A percentile compares a stretch with the other conserved stretches of the same genome.
Evolutionary conservation across 2,888 invertebrate genomes (phyloP).

Genomic region (Hecatera dysodea): DNA sequence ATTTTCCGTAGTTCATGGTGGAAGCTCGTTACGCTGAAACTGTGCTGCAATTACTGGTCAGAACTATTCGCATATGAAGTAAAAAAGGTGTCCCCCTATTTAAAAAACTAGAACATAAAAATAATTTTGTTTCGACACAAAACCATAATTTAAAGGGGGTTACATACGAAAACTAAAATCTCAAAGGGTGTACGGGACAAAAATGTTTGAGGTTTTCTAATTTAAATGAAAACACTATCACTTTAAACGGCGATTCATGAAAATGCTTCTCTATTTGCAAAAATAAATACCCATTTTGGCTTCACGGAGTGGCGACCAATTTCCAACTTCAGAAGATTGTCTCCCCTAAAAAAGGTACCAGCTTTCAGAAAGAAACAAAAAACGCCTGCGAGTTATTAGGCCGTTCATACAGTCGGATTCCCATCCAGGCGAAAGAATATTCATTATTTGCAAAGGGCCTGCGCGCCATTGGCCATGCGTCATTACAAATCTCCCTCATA

Average conservation of each 20-base stretch:
- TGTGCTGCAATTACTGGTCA: background rate
- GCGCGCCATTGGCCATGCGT: constrained; percentile 64
- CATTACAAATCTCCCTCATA: constrained; percentile 80
- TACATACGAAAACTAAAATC: too few species aligned
- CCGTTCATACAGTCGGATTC: constrained; percentile 11
- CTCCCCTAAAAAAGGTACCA: background rate
- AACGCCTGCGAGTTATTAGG: constrained; percentile 8
- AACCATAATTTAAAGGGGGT: background rate
- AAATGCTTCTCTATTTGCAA: too few species aligned
- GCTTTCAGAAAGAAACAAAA: constrained; percentile 12
- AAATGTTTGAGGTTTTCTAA: too few species aligned
- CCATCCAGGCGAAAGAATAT: constrained; percentile 48
- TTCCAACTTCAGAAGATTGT: too few species aligned
- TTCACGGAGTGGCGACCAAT: background rate
- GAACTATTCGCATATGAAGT: too few species aligned
- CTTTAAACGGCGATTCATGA: background rate
- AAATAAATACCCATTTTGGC: background rate
- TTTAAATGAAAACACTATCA: too few species aligned
- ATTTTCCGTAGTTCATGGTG: background rate
- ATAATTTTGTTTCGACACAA: background rate
- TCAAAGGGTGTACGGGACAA: too few species aligned
- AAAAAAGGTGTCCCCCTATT: too few species aligned
- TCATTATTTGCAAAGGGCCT: constrained; percentile 61
- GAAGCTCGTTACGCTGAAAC: constrained; percentile 4
- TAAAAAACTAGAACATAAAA: background rate